Conservation (phyloP, 2,888 invertebrate species). For the Leucozona laternaria region DNA sequence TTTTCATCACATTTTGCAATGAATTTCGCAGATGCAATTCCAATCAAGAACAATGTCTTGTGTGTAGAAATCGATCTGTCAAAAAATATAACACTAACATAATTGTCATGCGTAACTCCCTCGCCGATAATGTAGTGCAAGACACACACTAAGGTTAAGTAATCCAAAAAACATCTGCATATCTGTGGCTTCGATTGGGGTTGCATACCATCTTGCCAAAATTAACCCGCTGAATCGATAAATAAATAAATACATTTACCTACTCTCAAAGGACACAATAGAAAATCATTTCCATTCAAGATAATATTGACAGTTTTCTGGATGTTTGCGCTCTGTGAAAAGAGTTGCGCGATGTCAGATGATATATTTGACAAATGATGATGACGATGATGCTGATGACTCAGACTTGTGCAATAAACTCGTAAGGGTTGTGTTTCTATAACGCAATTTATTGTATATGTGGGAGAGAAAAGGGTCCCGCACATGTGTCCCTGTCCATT, state of each 20-base stretch:
- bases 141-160: constrained; percentile 43
- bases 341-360: constrained; percentile 66
- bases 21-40: constrained; percentile 69
- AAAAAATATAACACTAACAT: constrained; percentile 38
- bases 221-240: constrained; percentile 64
- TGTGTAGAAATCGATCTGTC: constrained; percentile 68
- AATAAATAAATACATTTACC: constrained; percentile 33
- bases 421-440: constrained; percentile 26
- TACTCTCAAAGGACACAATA: constrained; percentile 35
- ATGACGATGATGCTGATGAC: constrained; percentile 59
- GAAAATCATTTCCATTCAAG: constrained; percentile 50
- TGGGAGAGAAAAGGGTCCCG: constrained; percentile 61
- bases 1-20: constrained; percentile 65
- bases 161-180: constrained; percentile 42
- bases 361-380: constrained; percentile 49
- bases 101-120: constrained; percentile 66
- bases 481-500: constrained; percentile 57
- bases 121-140: constrained; percentile 53
- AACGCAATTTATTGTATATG: not conserved
- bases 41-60: constrained; percentile 39
- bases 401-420: constrained; percentile 70
- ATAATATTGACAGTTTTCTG: constrained; percentile 54
- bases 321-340: constrained; percentile 19
- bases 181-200: constrained; percentile 15
- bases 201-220: constrained; percentile 47